A percentile compares a stretch with the other conserved stretches of the same genome.
phyloP scores from a whole-genome alignment of 2,113 vertebrate genomes.

The Leptobrachium leishanense region DNA sequence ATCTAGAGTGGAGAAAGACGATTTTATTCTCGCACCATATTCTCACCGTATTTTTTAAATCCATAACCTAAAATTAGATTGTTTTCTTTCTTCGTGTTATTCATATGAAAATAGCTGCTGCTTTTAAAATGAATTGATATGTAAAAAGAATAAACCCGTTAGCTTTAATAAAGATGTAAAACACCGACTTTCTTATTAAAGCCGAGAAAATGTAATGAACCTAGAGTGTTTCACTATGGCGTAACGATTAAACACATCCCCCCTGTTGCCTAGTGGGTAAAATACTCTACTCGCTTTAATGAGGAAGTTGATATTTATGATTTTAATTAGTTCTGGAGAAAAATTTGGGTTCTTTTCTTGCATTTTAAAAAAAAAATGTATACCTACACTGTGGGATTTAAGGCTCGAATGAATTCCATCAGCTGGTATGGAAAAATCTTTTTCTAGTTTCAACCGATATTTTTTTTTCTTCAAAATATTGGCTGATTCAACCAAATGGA shows the following conservation, averaged over 20 bases:
- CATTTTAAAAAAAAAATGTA: background rate
- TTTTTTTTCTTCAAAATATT: no score
- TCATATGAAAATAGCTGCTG: background rate
- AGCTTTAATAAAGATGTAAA: background rate
- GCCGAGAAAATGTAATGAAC: background rate
- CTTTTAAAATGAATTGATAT: background rate
- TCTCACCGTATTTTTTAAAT: no score
- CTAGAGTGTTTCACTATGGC: background rate
- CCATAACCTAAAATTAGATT: no score
- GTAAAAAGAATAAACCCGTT: background rate
- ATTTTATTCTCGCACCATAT: no score
- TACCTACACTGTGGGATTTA: no score
- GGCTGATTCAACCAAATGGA: no score
- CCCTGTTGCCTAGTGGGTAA: background rate
- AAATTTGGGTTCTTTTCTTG: background rate
- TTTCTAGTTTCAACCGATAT: no score
- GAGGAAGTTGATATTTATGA: conserved; percentile 7
- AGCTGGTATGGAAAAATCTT: no score
- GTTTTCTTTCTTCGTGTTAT: no score
- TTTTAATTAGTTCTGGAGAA: background rate
- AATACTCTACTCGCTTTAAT: background rate
- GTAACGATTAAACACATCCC: background rate
- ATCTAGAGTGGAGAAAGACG: no score
- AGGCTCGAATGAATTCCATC: no score
- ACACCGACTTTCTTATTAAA: background rate